phyloP scores from a whole-genome alignment of 2,888 invertebrate genomes.

The Drosophila percnosoma region DNA sequence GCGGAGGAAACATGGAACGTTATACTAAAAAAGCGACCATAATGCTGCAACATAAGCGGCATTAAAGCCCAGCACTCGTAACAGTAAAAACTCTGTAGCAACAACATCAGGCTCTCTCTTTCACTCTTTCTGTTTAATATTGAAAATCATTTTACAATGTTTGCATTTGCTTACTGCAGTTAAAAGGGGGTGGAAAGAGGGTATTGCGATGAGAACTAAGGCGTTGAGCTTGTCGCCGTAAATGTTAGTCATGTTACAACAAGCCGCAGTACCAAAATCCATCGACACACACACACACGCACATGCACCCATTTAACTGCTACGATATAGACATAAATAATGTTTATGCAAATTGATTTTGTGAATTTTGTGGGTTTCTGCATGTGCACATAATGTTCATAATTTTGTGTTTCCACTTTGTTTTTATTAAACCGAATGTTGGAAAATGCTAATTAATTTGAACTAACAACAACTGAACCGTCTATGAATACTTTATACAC shows the following conservation, averaged over 20 bases:
- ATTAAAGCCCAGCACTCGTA: slow-evolving; percentile 42
- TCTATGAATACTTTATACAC: not conserved
- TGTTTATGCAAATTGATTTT: slow-evolving; percentile 69
- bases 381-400: slow-evolving; percentile 3
- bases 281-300: slow-evolving; percentile 10
- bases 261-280: slow-evolving; percentile 63
- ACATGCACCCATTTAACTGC: slow-evolving; percentile 11
- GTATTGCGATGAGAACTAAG: slow-evolving; percentile 49
- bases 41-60: slow-evolving; percentile 54
- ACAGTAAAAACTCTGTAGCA: slow-evolving; percentile 43
- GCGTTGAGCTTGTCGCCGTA: slow-evolving; percentile 68
- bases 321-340: slow-evolving; percentile 38
- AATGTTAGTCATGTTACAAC: slow-evolving; percentile 75
- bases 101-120: slow-evolving; percentile 8
- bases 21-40: slow-evolving; percentile 51
- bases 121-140: slow-evolving; percentile 28
- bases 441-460: slow-evolving; percentile 1
- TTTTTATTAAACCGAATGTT: not conserved
- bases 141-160: slow-evolving; percentile 77
- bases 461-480: not conserved
- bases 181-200: not conserved
- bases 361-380: slow-evolving; percentile 25
- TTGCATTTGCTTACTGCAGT: slow-evolving; percentile 55
- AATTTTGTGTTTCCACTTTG: slow-evolving; percentile 1
- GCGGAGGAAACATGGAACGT: slow-evolving; percentile 29